Evolutionary conservation across 2,797 vertebrate species (phyloP).

Genomic region (Sebastes iracundus): DNA sequence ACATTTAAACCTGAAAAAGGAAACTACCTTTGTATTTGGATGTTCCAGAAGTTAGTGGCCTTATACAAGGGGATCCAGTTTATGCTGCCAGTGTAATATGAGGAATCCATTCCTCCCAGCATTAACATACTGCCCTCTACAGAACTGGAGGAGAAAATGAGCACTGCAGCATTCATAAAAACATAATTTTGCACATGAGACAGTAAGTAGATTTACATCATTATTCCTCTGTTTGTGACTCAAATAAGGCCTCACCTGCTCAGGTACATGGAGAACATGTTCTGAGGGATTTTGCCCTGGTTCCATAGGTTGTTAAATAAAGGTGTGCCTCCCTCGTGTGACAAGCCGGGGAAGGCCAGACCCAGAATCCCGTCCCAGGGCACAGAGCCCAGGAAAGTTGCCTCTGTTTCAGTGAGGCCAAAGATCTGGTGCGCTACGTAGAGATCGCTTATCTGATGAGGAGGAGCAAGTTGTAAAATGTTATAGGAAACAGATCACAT

Average conservation of each 20-base stretch:
- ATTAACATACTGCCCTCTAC: slow-evolving; percentile 46
- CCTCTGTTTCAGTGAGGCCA: slow-evolving; percentile 32
- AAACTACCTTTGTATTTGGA: slow-evolving; percentile 10
- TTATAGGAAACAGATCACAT: background rate
- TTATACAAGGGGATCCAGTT: slow-evolving; percentile 32
- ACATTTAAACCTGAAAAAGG: background rate
- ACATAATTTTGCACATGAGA: background rate
- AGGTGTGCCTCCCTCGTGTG: slow-evolving; percentile 14
- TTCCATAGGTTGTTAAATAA: slow-evolving; percentile 51
- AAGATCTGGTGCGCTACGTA: slow-evolving; percentile 48
- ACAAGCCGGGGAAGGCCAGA: slow-evolving; percentile 42
- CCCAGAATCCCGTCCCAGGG: slow-evolving; percentile 55
- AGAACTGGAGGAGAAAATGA: slow-evolving; percentile 2
- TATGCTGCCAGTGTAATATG: slow-evolving; percentile 36
- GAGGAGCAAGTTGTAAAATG: background rate
- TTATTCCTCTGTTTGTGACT: background rate
- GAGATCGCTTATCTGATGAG: slow-evolving; percentile 34
- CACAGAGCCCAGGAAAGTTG: background rate
- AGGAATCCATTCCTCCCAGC: slow-evolving; percentile 44
- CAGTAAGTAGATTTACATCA: background rate
- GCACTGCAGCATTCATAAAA: background rate
- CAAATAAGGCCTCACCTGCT: slow-evolving; percentile 11
- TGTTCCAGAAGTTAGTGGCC: slow-evolving; percentile 34
- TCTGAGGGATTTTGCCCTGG: slow-evolving; percentile 25
- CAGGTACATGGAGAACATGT: slow-evolving; percentile 61